Evolutionary conservation across 1,140 invertebrate genomes (phyloP), one percentile per base, ranked within the genome.

Genomic region (Bombus superbus): DNA sequence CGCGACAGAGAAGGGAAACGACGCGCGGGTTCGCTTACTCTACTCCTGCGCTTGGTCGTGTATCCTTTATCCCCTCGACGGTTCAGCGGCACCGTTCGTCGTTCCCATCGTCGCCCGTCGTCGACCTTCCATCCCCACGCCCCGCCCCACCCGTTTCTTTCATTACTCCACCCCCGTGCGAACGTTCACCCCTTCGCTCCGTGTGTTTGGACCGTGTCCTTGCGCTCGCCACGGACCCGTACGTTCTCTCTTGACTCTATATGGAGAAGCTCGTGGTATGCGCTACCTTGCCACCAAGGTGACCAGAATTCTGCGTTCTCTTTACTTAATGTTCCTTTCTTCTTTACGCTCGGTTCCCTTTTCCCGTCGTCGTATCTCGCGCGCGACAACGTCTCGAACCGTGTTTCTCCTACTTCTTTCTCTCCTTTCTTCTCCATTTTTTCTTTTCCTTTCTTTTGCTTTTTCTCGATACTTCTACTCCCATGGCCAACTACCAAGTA

Each of bases 51-150:
- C 62, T 38, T 13, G 28, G 35, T 47, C n/a, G 38, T 22, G 42
- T 75, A 62, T 75, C 80, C 79, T 86, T 71, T 86, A 62, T 77
- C 68, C 66, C 75, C 42, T 25, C 1, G 64, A 32, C 64, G 15
- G 13, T 32, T 11, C 28, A 9, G 25, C 40, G 28, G 40, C 76
- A 42, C 53, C 82, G 32, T 66, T n/a, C 40, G 40, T 59, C 76
- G 78, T 81, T 81, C 83, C 57, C 83, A 73, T 81, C 79, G 79
- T 81, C 69, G 53, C 47, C 77, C 77, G 53, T 72, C 83, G 53
- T 53, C 69, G 79, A 83, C 74, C 74, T 76, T 66, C 74, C 62
- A 64, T 62, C 38, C 35, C 40, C 47, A 22, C 40, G 9, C 32
- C 15, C 13, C 28, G 0, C n/a, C 82, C 8, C 59, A 8, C 38